Evolutionary conservation across 2,797 vertebrate species (phyloP), one percentile per base, ranked within the genome.

Genomic region (Gastrophryne carolinensis): DNA sequence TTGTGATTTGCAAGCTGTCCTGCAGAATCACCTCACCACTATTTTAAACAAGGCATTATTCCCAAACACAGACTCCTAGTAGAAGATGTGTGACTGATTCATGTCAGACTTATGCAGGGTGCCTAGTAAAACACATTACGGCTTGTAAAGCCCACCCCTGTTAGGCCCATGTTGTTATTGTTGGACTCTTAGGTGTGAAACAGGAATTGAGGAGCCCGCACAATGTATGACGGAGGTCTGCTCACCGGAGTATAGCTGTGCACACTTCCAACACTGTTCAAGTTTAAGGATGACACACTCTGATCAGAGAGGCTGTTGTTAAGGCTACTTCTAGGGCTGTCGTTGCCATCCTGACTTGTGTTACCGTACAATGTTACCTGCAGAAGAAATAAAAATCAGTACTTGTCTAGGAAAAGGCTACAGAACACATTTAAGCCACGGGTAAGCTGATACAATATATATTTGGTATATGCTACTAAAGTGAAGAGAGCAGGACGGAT

Each of bases 241-340:
- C 90, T 92, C 90, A 95, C 95, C 89, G 93, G 90, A 64, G 95
- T 95, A 69, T 95, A 96, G 87, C 91, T 94, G 89, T 95, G 95
- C 76, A 95, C 93, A 61, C 93, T 95, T 84, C 94, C 91, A 87
- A 95, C 94, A 82, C 93, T 96, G 90, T 95, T 96, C 87, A 95
- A 92, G 90, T 94, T 96, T 86, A 96, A 93, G 15, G 95, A 96
- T 34, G 94, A 93, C 86, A 96, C 91, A 86, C 95, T 96, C 91
- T 95, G 94, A 89, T 96, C 95, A 82, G 95, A 96, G 86, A 96
- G 91, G 91, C 94, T 96, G 90, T 96, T 96, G 93, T 96, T 96
- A 94, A 96, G 94, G 94, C 95, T 96, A 91, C 95, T 96, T 83
- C 95, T 91, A 78, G 95, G 94, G 83, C 95, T 96, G 86, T 96